Conservation (phyloP, 2,888 invertebrate genomes). For the Melieria crassipennis region DNA sequence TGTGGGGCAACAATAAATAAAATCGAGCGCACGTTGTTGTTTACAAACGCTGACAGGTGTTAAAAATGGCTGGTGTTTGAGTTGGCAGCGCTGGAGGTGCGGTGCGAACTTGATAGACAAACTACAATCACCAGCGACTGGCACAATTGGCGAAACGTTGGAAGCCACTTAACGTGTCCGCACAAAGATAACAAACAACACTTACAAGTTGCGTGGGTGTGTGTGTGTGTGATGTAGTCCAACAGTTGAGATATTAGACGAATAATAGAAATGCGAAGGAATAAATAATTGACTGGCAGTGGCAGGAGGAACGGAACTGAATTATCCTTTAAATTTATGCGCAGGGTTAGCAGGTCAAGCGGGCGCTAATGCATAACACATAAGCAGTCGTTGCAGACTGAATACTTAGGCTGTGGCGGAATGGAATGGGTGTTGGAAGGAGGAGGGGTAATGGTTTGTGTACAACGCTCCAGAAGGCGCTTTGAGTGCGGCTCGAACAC, state of each 20-base stretch:
- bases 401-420: no score
- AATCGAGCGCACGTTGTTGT: constrained; percentile 29
- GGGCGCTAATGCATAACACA: constrained; percentile 16
- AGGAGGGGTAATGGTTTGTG: no score
- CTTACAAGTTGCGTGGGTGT: no score
- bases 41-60: constrained; percentile 34
- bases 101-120: background rate
- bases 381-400: constrained; percentile 6
- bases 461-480: no score
- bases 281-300: background rate
- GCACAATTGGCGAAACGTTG: constrained; percentile 19
- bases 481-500: no score
- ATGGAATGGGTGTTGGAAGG: no score
- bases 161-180: constrained; percentile 54
- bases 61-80: constrained; percentile 19
- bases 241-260: constrained; percentile 40
- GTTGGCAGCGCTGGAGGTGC: background rate
- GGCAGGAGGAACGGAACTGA: no score
- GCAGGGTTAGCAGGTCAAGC: constrained; percentile 11
- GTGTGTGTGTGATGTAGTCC: background rate
- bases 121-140: background rate
- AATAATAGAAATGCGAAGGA: constrained; percentile 4
- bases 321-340: no score
- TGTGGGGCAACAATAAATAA: constrained; percentile 25
- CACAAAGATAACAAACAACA: no score